These are phyloP conservation scores for Grammomys surdaster DNA, from an alignment of 2,113 vertebrate genomes.

Conservation along the genomic window DNA sequence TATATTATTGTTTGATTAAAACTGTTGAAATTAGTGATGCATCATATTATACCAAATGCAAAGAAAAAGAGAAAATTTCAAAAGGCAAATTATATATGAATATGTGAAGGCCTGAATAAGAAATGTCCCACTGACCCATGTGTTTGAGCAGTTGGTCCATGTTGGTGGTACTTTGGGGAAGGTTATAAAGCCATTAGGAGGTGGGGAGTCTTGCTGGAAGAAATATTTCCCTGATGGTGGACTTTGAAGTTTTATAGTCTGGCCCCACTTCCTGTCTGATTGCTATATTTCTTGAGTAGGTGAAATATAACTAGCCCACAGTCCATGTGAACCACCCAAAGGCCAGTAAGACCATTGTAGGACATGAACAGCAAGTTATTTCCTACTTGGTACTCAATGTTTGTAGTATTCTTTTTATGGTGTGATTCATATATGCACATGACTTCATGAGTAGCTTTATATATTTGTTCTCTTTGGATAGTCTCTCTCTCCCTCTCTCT, in stretches of 20 bases:
- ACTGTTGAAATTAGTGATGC: slow-evolving; percentile 49
- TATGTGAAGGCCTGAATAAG: background rate
- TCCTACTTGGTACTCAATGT: background rate
- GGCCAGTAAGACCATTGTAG: background rate
- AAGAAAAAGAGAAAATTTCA: slow-evolving; percentile 24
- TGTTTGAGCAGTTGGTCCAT: background rate
- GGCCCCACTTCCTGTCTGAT: background rate
- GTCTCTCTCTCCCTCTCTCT: background rate
- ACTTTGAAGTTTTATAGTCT: background rate
- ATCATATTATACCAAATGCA: slow-evolving; percentile 1
- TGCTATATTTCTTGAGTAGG: background rate
- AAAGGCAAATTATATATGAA: slow-evolving; percentile 43
- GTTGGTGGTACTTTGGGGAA: background rate
- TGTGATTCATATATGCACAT: background rate
- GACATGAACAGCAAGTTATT: background rate
- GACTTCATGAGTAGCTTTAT: background rate
- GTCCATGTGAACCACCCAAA: background rate
- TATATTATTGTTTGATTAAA: slow-evolving; percentile 75
- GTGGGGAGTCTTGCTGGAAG: background rate
- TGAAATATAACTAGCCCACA: background rate
- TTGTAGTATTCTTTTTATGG: background rate
- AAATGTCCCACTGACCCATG: background rate
- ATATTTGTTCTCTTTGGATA: background rate
- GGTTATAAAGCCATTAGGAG: background rate
- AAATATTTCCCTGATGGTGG: too few species aligned